Evolutionary conservation across 2,113 vertebrate species (phyloP), one percentile per base, ranked within the genome.

Genomic region (Chaetura pelagica): DNA sequence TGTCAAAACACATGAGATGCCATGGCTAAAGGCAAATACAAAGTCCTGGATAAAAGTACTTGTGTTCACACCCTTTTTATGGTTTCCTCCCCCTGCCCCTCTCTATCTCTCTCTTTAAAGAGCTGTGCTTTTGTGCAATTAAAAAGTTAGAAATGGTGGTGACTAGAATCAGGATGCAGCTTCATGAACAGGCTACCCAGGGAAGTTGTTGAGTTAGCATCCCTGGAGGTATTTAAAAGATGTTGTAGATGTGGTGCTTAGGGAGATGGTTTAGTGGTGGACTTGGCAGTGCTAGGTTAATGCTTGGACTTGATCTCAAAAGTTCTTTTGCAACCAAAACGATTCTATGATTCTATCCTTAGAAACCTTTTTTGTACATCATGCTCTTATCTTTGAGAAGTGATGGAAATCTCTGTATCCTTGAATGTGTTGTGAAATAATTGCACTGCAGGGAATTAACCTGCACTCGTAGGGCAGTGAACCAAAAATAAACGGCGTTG

Each of bases 361-460:
- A 71, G 88, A 77, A 86, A 84, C 63, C 21, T 40, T 88, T 76
- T 21, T 49, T 73, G 15, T 77, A 23, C 3, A 3, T 86, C 26
- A 27, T 46, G 4, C 22, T 75, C 14, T 86, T 55, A 32, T n/a
- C 64, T 79, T n/a, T 52, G 55, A 64, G 66, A 79, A 68, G 24
- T 29, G 68, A 52, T 57, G 35, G 80, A 91, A 90, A 42, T 19
- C 15, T 88, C 48, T 1, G 1, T 46, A 52, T 76, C 44, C 69
- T 84, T 75, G 80, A 22, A 61, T 73, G 40, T 78, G 87, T 72
- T 52, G 64, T 32, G n/a, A 87, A 87, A 29, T 90, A 77, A 71
- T 75, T 90, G 38, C 66, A 24, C 22, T 64, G n/a, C 48, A 73
- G 69, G 57, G n/a, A 78, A 75, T 84, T 71, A 78, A 61, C 1